Base-by-base conservation (phyloP, 2,888 invertebrate genomes). In the Sinhomidia bicolor region DNA sequence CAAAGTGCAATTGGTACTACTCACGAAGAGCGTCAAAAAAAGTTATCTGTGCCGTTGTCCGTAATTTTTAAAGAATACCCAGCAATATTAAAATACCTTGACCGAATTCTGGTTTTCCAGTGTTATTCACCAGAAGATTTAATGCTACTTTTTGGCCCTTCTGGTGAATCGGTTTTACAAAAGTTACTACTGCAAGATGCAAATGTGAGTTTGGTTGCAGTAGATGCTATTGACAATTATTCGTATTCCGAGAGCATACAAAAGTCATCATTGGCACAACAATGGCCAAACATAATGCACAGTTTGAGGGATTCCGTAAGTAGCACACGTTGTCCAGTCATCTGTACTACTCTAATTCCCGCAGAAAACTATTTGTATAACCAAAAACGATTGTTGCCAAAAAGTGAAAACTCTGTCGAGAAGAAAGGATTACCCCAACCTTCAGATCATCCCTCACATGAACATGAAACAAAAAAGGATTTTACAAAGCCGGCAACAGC, bases 41-140 rank as follows among this genome's bases (percentile, higher is more conserved):
- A 47, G 1, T 12, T 23, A 1, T 23, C 74, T 9, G 32, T 71
- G 7, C 17, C 85, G 14, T 10, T 85, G 0, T 14, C 62, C 0
- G 68, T 76, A 23, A 26, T 89, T 51, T 17, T 85, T n/a, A 54
- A 85, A 44, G 32, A 17, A 2, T 60, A 74, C 57, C 79, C 85
- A 3, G 20, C 78, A 32, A 65, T 91, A 10, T 17, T 23, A 0
- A 20, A 57, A 0, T 91, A 90, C 17, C 12, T 92, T 20, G 62
- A 89, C 14, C 76, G 92, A 65, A 23, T 92, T 36, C 62, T 57
- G 7, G 23, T 90, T 5, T 60, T 91, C 4, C 20, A 17, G 2
- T 92, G 92, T 47, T 88, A 74, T 47, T 78, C 78, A 12, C 79
- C 89, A 0, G 91, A 92, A 57, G 86, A 91, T 36, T 76, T 91